phyloP scores from a whole-genome alignment of 2,888 invertebrate genomes.

The Chrysomela aeneicollis region DNA sequence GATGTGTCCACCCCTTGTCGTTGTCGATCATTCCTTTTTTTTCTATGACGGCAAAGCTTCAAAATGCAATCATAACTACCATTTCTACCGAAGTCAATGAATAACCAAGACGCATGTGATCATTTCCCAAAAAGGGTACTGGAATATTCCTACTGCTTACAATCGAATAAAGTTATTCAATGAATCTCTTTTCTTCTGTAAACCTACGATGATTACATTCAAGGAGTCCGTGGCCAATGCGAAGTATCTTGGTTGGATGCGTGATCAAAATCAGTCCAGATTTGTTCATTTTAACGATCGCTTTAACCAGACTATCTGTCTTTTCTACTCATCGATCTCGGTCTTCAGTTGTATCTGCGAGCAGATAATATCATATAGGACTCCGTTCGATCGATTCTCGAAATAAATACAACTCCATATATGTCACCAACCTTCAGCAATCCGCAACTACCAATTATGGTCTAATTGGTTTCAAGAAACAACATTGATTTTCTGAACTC shows the following conservation, averaged over 20 bases:
- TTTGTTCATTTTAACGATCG: neutral
- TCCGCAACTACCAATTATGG: constrained; percentile 62
- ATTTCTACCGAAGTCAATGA: too few relatives aligned
- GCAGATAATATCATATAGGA: constrained; percentile 58
- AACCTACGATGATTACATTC: neutral
- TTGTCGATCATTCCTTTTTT: too few relatives aligned
- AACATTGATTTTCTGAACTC: constrained; percentile 61
- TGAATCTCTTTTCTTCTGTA: too few relatives aligned
- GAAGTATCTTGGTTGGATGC: neutral
- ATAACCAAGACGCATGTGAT: too few relatives aligned
- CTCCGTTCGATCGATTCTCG: constrained; percentile 60
- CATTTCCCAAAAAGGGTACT: too few relatives aligned
- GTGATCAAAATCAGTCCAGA: neutral
- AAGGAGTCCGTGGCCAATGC: neutral
- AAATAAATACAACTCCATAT: constrained; percentile 62
- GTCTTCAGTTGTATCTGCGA: constrained; percentile 46
- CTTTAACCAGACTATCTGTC: constrained; percentile 27
- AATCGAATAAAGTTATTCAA: too few relatives aligned
- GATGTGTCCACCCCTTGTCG: too few relatives aligned
- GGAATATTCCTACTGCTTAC: too few relatives aligned
- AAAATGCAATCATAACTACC: too few relatives aligned
- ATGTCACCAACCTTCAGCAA: constrained; percentile 61
- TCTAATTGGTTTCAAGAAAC: constrained; percentile 63
- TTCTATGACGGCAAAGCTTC: too few relatives aligned
- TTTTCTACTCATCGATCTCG: constrained; percentile 34